A percentile compares a stretch with the other conserved stretches of the same genome.
Evolutionary conservation across 1,140 invertebrate genomes (phyloP).

Genomic region (Agrilus planipennis): DNA sequence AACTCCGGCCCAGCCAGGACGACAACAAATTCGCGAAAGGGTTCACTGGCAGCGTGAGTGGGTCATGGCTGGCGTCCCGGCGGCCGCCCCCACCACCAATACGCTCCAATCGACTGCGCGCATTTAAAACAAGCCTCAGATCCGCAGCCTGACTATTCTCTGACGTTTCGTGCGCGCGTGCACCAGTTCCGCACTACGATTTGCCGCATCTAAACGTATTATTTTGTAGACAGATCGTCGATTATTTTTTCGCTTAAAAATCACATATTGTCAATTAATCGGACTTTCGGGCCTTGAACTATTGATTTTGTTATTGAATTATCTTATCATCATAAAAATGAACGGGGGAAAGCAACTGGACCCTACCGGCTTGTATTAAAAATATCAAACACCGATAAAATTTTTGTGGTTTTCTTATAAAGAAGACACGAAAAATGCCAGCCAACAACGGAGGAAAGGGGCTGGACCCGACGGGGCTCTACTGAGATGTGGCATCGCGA

Average conservation of each 20-base stretch:
- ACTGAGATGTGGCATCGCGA: conserved; percentile 30
- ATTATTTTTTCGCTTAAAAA: no score
- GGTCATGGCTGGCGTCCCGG: conserved; percentile 32
- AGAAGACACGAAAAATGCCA: conserved; percentile 2
- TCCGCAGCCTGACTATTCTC: no score
- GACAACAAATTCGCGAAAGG: conserved; percentile 14
- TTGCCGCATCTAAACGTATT: no score
- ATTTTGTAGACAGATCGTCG: no score
- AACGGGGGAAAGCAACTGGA: conserved; percentile 30
- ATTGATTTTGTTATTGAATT: no score
- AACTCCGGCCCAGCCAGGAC: neutral
- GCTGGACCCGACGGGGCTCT: conserved; percentile 32
- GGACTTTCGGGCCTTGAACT: no score
- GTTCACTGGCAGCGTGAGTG: conserved; percentile 32
- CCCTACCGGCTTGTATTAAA: conserved; percentile 31
- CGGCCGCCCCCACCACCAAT: conserved; percentile 24
- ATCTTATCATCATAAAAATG: conserved; percentile 24
- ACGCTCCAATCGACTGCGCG: no score
- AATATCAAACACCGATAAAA: conserved; percentile 7
- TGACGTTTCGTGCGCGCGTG: no score
- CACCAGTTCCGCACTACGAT: no score
- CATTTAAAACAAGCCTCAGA: no score
- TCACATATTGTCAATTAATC: no score
- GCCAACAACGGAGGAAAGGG: conserved; percentile 27
- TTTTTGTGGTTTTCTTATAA: neutral